Percentiles rank a stretch among this genome's conserved stretches.
Evolutionary conservation across 2,797 vertebrate genomes (phyloP).

Genomic region (Scomberomorus guttatus): DNA sequence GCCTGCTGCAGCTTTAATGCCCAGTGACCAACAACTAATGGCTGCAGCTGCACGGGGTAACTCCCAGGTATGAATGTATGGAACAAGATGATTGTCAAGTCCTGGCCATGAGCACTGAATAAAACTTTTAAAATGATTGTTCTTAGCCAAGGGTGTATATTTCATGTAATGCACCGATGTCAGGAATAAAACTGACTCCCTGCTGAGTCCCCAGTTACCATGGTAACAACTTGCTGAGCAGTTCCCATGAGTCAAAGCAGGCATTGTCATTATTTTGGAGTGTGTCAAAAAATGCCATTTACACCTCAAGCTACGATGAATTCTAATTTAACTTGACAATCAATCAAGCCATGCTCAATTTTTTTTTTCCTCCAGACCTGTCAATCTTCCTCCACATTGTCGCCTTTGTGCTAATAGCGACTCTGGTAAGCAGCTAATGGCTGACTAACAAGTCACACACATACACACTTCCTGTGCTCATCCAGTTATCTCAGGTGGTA

Average conservation of each 20-base stretch:
- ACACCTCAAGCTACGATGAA: slow-evolving; percentile 28
- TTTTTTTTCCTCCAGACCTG: background rate
- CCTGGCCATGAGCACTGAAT: background rate
- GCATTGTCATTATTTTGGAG: slow-evolving; percentile 36
- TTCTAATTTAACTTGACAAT: slow-evolving; percentile 35
- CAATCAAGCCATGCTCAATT: slow-evolving; percentile 19
- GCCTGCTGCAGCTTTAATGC: background rate
- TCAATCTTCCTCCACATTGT: background rate
- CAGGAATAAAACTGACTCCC: slow-evolving; percentile 39
- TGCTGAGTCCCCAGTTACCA: slow-evolving; percentile 44
- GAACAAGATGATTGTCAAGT: slow-evolving; percentile 12
- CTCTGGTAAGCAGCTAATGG: slow-evolving; percentile 33
- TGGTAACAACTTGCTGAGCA: slow-evolving; percentile 37
- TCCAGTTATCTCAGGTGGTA: slow-evolving; percentile 7
- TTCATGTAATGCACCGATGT: slow-evolving; percentile 26
- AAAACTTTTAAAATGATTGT: slow-evolving; percentile 27
- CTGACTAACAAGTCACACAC: slow-evolving; percentile 17
- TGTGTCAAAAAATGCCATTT: slow-evolving; percentile 4
- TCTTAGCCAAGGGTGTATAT: slow-evolving; percentile 19
- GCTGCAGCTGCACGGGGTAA: background rate
- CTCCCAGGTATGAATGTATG: slow-evolving; percentile 2
- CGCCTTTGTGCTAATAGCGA: background rate
- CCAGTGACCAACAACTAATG: background rate
- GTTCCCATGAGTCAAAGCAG: slow-evolving; percentile 29
- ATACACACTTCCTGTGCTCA: background rate